phyloP scores from a whole-genome alignment of 2,797 vertebrate species.

The Sebastes taczanowskii region DNA sequence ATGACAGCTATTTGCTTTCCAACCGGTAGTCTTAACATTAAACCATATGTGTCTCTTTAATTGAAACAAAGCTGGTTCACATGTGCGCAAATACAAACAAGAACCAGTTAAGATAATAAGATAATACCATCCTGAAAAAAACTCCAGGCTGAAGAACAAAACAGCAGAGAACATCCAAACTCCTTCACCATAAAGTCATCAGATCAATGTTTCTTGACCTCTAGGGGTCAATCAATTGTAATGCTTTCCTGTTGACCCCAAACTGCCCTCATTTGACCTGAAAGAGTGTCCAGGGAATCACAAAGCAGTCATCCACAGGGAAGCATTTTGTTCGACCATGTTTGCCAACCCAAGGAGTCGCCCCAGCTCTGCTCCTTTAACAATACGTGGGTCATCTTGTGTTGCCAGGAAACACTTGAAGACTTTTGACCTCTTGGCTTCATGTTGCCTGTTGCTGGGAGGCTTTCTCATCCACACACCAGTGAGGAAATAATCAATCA shows the following conservation, averaged over 20 bases:
- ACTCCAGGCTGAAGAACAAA: neutral
- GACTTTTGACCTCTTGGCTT: conserved; percentile 55
- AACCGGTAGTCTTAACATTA: neutral
- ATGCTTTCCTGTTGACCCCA: conserved; percentile 48
- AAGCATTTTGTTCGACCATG: conserved; percentile 25
- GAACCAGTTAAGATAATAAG: neutral
- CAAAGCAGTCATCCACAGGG: conserved; percentile 33
- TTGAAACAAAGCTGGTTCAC: neutral
- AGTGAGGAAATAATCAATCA: conserved; percentile 6
- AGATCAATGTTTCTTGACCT: conserved; percentile 33
- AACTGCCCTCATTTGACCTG: conserved; percentile 45
- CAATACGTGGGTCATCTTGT: conserved; percentile 32
- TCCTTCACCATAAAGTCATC: neutral
- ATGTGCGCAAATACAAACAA: neutral
- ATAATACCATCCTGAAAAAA: neutral
- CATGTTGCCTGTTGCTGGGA: conserved; percentile 16
- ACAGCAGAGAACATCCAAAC: neutral
- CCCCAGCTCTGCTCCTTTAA: conserved; percentile 21
- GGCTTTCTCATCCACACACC: neutral
- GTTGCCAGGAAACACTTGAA: conserved; percentile 66
- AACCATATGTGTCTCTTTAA: neutral
- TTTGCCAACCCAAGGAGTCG: conserved; percentile 25
- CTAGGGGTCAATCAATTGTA: conserved; percentile 32
- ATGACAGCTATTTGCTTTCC: neutral
- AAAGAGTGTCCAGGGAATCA: conserved; percentile 53